phyloP scores from a whole-genome alignment of 2,113 vertebrate species.

The Sialia sialis region DNA sequence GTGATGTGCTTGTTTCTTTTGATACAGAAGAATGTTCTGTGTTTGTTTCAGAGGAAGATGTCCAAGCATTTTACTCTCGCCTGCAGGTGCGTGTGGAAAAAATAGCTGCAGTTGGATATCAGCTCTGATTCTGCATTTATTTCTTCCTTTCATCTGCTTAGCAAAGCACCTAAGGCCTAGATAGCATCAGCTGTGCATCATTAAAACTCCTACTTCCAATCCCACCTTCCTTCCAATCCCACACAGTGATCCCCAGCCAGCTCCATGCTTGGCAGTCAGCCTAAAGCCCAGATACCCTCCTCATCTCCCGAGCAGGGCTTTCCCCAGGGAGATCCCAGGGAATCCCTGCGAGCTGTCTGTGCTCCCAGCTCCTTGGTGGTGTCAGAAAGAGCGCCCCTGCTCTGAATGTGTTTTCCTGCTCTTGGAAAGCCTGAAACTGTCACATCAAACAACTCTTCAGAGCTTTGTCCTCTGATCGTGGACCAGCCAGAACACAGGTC shows the following conservation, averaged over 20 bases:
- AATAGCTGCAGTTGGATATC: neutral
- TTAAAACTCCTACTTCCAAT: neutral
- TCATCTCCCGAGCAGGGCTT: neutral
- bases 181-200: neutral
- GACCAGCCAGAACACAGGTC: neutral
- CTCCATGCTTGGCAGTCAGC: fast-evolving
- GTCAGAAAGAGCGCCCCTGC: neutral
- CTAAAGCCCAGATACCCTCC: neutral
- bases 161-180: neutral
- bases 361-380: neutral
- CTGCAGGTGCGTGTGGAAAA: neutral
- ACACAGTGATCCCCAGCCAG: neutral
- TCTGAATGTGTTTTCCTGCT: neutral
- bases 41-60: neutral
- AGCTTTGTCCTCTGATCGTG: neutral
- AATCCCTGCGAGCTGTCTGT: neutral
- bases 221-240: neutral
- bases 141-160: neutral
- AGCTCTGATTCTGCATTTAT: neutral
- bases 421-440: neutral
- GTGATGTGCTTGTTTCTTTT: neutral
- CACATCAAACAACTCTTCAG: neutral
- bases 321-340: neutral
- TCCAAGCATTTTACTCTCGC: fast-evolving
- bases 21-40: neutral